Conservation (phyloP, 2,797 vertebrate species). For the Xerus rutilus region DNA sequence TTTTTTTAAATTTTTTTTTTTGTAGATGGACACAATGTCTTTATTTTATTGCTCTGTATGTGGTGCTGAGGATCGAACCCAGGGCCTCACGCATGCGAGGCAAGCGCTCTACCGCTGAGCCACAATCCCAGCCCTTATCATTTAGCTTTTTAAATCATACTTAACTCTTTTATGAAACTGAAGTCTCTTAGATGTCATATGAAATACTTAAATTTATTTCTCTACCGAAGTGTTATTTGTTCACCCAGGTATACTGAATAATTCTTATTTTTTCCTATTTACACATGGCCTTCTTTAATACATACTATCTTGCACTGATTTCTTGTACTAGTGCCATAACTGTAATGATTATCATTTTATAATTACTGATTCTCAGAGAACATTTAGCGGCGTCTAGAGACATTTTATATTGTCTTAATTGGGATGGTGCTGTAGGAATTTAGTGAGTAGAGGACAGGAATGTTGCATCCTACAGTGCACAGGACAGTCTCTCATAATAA, state of each 20-base stretch:
- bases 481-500: not conserved
- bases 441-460: not conserved
- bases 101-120: too few relatives aligned
- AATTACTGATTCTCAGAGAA: conserved; percentile 27
- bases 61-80: too few relatives aligned
- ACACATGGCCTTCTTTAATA: not conserved
- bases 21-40: too few relatives aligned
- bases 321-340: not conserved
- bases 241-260: not conserved
- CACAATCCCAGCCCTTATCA: too few relatives aligned
- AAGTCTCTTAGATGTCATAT: conserved; percentile 33
- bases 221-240: not conserved
- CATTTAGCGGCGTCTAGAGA: not conserved
- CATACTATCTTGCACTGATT: not conserved
- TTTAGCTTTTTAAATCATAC: conserved; percentile 22
- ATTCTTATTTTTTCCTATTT: not conserved
- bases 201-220: conserved; percentile 33
- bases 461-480: not conserved
- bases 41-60: too few relatives aligned
- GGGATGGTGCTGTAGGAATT: not conserved
- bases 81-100: too few relatives aligned
- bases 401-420: not conserved
- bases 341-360: conserved; percentile 14
- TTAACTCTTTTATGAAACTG: conserved; percentile 36
- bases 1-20: too few relatives aligned